Evolutionary conservation across 2,888 invertebrate species (phyloP), one percentile per base, ranked within the genome.

Genomic region (Abrostola tripartita): DNA sequence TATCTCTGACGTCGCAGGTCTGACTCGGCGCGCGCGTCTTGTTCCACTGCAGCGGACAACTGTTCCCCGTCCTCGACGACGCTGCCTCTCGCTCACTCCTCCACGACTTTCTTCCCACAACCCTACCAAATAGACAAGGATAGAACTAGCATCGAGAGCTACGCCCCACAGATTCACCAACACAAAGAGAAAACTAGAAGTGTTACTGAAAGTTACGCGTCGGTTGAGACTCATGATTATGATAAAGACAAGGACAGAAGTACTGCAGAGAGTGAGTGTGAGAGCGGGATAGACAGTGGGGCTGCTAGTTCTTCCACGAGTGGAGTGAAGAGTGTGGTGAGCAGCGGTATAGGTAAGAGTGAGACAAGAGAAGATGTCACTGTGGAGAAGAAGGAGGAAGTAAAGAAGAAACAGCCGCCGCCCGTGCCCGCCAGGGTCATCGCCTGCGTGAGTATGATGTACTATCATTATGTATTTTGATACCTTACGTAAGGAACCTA

Each of bases 351-450:
- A 12, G 71, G 66, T 5, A 70, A 47, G 56, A 52, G 56, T 12
- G 66, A 62, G 1, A 58, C 61, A 7, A 68, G 60, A 0, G 58
- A 44, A 5, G 60, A 53, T 0, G 50, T 44, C 5, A 49, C 5
- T 0, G 53, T 65, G 0, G 72, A 65, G 5, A 73, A 38, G 59
- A 78, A 70, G 36, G 60, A 56, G 1, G 67, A 61, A 0, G 75
- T 53, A 10, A 61, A 70, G 40, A 77, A 79, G 35, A 69, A 73
- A 36, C 81, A 79, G 14, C 87, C 88, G 0, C 88, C 88, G 5
- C 88, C 88, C 0, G 87, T 86, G 5, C 88, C 88, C 0, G 84
- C 84, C 0, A 74, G 88, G 7, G 81, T 79, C 7, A 71, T 63
- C 10, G 77, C 85, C 24, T 78, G 79, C 52, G 87, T 87, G 14